Evolutionary conservation across 1,140 invertebrate species (phyloP).

Genomic region (Eulimnadia texana): DNA sequence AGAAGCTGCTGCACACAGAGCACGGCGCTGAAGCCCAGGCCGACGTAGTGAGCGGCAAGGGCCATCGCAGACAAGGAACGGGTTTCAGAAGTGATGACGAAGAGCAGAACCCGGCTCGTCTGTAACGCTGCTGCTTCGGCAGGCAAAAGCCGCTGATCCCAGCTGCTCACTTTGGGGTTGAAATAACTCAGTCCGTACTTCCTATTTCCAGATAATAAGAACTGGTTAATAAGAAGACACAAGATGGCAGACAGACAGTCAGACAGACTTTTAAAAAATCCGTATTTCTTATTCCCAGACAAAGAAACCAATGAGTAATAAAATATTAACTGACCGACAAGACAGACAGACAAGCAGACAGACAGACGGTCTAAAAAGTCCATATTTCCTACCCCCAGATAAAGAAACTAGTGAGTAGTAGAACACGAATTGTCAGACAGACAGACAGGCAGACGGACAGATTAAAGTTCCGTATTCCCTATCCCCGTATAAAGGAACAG

Average conservation of each 20-base stretch:
- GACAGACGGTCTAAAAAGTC: too few species aligned
- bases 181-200: slow-evolving; percentile 39
- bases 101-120: slow-evolving; percentile 58
- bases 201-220: slow-evolving; percentile 28
- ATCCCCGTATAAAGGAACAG: too few species aligned
- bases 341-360: too few species aligned
- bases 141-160: slow-evolving; percentile 37
- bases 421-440: too few species aligned
- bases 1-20: slow-evolving; percentile 71
- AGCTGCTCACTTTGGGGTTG: slow-evolving; percentile 30
- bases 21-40: slow-evolving; percentile 64
- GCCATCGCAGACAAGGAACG: slow-evolving; percentile 76
- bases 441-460: too few species aligned
- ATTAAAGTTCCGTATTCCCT: too few species aligned
- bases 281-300: slow-evolving; percentile 10
- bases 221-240: slow-evolving; percentile 17
- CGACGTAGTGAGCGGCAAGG: slow-evolving; percentile 82
- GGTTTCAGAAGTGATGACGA: slow-evolving; percentile 68
- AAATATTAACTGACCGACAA: too few species aligned
- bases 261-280: not conserved
- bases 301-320: too few species aligned
- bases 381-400: too few species aligned
- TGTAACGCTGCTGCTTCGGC: slow-evolving; percentile 45
- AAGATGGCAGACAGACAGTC: not conserved
- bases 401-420: too few species aligned